Conservation (phyloP, 2,888 invertebrate species). For the Neoaliturus tenellus region DNA sequence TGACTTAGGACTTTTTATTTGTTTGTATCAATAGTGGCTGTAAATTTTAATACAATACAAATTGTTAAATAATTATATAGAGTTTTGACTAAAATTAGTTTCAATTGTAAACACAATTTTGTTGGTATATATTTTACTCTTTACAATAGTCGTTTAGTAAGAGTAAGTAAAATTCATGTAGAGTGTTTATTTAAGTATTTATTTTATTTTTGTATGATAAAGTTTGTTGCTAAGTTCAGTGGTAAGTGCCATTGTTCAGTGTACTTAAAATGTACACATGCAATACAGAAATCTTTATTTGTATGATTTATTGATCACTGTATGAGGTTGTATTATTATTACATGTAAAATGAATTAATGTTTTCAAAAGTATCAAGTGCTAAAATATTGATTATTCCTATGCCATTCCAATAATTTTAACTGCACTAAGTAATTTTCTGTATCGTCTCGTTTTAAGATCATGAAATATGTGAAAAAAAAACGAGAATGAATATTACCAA, state of each 20-base stretch:
- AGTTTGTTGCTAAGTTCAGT: constrained; percentile 19
- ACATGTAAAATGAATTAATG: constrained; percentile 11
- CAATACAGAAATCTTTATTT: constrained; percentile 34
- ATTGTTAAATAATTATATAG: constrained; percentile 51
- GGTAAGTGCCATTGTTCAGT: constrained; percentile 46
- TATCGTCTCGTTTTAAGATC: not conserved
- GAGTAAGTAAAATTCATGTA: constrained; percentile 30
- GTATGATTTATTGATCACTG: constrained; percentile 23
- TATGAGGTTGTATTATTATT: constrained; percentile 35
- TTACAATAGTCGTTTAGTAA: constrained; percentile 31
- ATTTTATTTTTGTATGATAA: constrained; percentile 51
- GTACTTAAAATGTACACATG: constrained; percentile 48
- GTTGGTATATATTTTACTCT: constrained; percentile 43
- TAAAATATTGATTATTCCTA: not conserved
- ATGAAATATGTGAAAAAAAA: no score
- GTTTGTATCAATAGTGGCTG: constrained; percentile 40
- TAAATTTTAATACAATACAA: constrained; percentile 52
- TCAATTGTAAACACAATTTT: constrained; percentile 43
- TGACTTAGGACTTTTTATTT: constrained; percentile 44
- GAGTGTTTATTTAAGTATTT: constrained; percentile 48
- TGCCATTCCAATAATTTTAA: constrained; percentile 27
- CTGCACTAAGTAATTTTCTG: not conserved
- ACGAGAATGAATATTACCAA: not conserved
- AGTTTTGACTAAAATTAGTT: constrained; percentile 51
- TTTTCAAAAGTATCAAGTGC: constrained; percentile 11